Base-by-base conservation (phyloP, 2,113 vertebrate genomes). In the Channa argus region DNA sequence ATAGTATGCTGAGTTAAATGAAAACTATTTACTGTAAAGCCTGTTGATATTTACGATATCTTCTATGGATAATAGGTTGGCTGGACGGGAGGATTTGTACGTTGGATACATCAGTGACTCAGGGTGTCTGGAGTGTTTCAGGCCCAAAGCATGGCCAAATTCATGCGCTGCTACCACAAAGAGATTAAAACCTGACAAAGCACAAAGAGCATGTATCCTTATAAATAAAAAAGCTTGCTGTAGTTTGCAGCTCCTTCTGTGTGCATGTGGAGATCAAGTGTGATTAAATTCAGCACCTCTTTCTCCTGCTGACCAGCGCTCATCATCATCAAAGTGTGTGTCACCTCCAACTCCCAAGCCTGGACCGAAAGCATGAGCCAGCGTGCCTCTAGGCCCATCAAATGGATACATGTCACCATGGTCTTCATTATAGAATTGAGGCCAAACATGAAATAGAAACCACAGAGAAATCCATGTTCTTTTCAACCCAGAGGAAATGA, bases 321-420 rank as follows among this genome's bases (percentile, higher is more conserved):
- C 97, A 41, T 93, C 95, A 3, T 95, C 95, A 77, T 99, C 97
- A 87, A 99, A 94, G 81, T 99, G 97, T 5, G 90, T 94, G 76
- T 98, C 97, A 41, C 97, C 97, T 63, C 96, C 97, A n/a, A 95
- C 78, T 0, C 88, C 92, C 41, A 46, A 80, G 1, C 96, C 96
- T 10, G 97, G 97, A n/a, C 96, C 95, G 11, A 96, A 99, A 15
- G 97, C 97, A 36, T 98, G 97, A 78, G 97, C 97, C 62, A 98
- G 89, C 2, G 95, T 92, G 1, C 96, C 96, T 59, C 94, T 77
- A 43, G 95, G 95, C 9, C 97, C 97, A 70, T 99, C 97, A 71
- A 99, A 99, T 6, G 97, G 96, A 74, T 94, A 96, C 63, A 95
- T 92, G 89, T 99, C 97, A 0, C 60, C 81, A 14, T 99, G 97